phyloP scores from a whole-genome alignment of 2,113 vertebrate genomes.

The Limanda limanda region DNA sequence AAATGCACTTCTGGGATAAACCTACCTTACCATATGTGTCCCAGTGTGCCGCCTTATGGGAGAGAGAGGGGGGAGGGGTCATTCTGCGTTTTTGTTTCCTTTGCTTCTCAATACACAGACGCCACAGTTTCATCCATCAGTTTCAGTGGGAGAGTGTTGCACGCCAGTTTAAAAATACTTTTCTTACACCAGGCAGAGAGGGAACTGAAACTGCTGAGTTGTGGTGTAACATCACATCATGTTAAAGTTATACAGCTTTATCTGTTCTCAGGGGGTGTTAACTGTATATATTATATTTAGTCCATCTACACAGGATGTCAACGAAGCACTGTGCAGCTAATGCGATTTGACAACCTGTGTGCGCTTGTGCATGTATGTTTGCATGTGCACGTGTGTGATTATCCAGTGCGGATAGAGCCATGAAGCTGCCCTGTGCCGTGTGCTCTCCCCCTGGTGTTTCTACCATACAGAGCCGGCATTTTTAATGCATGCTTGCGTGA shows the following conservation, averaged over 20 bases:
- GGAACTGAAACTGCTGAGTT: background rate
- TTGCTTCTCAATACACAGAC: constrained; percentile 12
- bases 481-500: constrained; percentile 59
- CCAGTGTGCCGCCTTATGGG: constrained; percentile 53
- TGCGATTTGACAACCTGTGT: constrained; percentile 34
- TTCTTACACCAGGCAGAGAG: background rate
- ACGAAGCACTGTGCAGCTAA: constrained; percentile 37
- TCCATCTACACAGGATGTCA: constrained; percentile 30
- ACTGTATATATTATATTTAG: background rate
- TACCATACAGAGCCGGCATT: constrained; percentile 55
- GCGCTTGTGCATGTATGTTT: constrained; percentile 30
- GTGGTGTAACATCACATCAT: background rate
- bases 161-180: background rate
- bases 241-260: constrained; percentile 17
- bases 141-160: constrained; percentile 23
- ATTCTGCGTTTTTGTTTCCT: constrained; percentile 22
- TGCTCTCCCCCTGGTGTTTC: constrained; percentile 52
- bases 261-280: constrained; percentile 34
- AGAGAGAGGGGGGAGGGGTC: background rate
- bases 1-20: constrained; percentile 71
- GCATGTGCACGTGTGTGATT: constrained; percentile 45
- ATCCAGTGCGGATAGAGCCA: constrained; percentile 5
- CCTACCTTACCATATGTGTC: constrained; percentile 64
- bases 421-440: constrained; percentile 6
- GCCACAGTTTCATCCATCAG: constrained; percentile 30